A percentile compares a stretch with the other conserved stretches of the same genome.
phyloP scores from a whole-genome alignment of 2,797 vertebrate genomes.

The Notolabrus celidotus region DNA sequence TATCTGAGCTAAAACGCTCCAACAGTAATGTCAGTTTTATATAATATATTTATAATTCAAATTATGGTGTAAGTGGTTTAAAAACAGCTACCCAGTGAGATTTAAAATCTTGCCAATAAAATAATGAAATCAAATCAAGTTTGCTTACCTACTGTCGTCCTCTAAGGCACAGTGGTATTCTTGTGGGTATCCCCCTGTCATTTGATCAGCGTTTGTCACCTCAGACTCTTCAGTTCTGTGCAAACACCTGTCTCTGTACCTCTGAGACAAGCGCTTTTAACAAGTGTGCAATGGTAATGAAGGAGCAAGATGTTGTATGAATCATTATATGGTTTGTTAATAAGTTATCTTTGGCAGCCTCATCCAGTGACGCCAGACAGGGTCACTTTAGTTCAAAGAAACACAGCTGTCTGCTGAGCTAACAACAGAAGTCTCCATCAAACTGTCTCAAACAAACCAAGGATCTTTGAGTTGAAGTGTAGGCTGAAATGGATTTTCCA shows the following conservation, averaged over 20 bases:
- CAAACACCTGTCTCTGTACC: background rate
- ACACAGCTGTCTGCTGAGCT: slow-evolving; percentile 39
- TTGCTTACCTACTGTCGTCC: slow-evolving; percentile 33
- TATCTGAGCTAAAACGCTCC: background rate
- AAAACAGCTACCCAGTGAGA: background rate
- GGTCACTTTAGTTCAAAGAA: slow-evolving; percentile 27
- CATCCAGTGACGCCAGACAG: background rate
- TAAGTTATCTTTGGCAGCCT: slow-evolving; percentile 41
- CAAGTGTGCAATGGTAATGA: background rate
- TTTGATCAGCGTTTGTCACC: slow-evolving; percentile 21
- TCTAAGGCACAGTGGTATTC: slow-evolving; percentile 6
- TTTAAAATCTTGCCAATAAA: background rate
- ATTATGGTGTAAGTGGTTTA: slow-evolving; percentile 1
- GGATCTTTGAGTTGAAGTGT: background rate
- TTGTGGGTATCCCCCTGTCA: background rate
- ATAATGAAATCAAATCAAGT: background rate
- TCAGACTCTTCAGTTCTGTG: slow-evolving; percentile 1
- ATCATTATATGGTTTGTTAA: slow-evolving; percentile 53
- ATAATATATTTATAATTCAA: background rate
- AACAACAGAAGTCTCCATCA: slow-evolving; percentile 1
- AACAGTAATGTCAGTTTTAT: background rate
- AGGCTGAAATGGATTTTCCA: too few relatives aligned
- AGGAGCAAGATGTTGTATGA: slow-evolving; percentile 11
- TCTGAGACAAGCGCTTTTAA: background rate
- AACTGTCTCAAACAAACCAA: background rate